These are phyloP conservation scores for Masnerella sp. DNA, from an alignment of 2,888 invertebrate species.

Conservation along the genomic window DNA sequence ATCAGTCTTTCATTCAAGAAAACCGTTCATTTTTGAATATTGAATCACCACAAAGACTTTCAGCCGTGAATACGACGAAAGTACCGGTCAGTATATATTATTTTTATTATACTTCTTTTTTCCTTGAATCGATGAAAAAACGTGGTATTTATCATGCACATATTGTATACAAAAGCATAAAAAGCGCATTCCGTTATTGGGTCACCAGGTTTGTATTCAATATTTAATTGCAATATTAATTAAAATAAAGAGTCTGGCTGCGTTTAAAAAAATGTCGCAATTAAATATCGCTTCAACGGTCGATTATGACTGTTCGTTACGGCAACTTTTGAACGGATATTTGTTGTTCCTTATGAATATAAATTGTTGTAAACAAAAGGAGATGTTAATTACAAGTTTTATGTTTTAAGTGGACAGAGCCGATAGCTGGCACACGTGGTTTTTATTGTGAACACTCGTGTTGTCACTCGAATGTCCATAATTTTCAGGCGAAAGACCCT, in stretches of 20 bases:
- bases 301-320: too few species aligned
- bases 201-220: constrained; percentile 31
- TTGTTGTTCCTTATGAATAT: too few species aligned
- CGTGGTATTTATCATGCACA: constrained; percentile 17
- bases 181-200: constrained; percentile 21
- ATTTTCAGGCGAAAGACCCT: constrained; percentile 25
- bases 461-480: constrained; percentile 17
- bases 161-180: constrained; percentile 14
- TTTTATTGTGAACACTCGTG: too few species aligned
- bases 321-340: too few species aligned
- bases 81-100: constrained; percentile 44
- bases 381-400: too few species aligned
- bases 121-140: constrained; percentile 14
- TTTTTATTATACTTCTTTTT: not conserved
- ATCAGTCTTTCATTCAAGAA: constrained; percentile 54
- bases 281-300: too few species aligned
- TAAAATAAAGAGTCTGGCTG: constrained; percentile 3
- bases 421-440: constrained; percentile 10
- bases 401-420: too few species aligned
- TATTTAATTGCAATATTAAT: constrained; percentile 12
- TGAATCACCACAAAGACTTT: constrained; percentile 59
- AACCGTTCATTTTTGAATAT: constrained; percentile 56
- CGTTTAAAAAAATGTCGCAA: too few species aligned
- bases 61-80: constrained; percentile 46
- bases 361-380: too few species aligned